Conservation (phyloP, 2,888 invertebrate genomes). For the Piscicola geometra region DNA sequence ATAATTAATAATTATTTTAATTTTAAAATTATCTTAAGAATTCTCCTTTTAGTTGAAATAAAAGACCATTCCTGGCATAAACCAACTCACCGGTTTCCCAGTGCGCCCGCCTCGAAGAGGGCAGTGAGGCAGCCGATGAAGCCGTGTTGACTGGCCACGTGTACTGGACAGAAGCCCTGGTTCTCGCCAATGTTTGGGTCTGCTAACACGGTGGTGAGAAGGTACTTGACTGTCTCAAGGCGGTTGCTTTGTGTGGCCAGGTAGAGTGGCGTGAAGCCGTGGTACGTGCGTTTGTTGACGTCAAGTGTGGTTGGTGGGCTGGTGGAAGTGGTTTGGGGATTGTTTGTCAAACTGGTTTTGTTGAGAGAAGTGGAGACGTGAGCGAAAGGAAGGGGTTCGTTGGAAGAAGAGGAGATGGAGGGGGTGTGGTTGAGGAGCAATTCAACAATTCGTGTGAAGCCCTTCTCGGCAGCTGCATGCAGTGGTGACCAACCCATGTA, state of each 20-base stretch:
- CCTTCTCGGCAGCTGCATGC: constrained; percentile 44
- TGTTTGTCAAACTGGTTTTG: too few relatives aligned
- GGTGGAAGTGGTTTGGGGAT: neutral
- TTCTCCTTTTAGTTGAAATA: too few relatives aligned
- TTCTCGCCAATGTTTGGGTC: constrained; percentile 43
- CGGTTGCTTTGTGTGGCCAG: constrained; percentile 40
- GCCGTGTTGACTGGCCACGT: constrained; percentile 41
- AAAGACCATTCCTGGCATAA: too few relatives aligned
- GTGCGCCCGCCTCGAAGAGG: constrained; percentile 36
- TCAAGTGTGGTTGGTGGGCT: constrained; percentile 26
- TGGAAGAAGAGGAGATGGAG: neutral
- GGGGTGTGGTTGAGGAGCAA: constrained; percentile 37
- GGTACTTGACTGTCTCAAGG: constrained; percentile 35
- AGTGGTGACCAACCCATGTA: constrained; percentile 43
- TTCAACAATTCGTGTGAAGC: constrained; percentile 39
- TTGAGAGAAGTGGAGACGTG: too few relatives aligned
- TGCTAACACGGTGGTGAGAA: constrained; percentile 37
- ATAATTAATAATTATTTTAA: neutral
- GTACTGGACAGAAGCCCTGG: constrained; percentile 43
- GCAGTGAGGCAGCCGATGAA: constrained; percentile 34
- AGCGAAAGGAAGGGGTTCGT: too few relatives aligned
- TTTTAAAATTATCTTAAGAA: too few relatives aligned
- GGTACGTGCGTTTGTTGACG: constrained; percentile 43
- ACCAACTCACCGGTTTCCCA: constrained; percentile 19
- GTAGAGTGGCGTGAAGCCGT: constrained; percentile 43